phyloP scores from a whole-genome alignment of 2,113 vertebrate genomes.

The Dendropsophus ebraccatus region DNA sequence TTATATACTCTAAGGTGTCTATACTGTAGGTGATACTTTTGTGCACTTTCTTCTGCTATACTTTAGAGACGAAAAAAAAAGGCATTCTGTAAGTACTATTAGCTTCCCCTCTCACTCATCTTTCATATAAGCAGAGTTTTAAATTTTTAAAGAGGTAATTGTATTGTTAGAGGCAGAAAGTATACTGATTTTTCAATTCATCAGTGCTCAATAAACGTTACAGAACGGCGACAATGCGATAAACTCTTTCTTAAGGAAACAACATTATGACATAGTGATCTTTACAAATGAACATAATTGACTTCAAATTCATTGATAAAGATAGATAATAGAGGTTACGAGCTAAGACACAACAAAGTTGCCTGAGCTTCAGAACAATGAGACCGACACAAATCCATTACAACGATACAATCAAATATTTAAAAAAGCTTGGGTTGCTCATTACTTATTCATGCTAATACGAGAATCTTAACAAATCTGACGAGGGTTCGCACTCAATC shows the following conservation, averaged over 20 bases:
- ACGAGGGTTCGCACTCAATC: constrained; percentile 93
- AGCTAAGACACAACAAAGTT: constrained; percentile 90
- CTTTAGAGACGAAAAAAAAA: not conserved
- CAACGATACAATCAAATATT: constrained; percentile 97
- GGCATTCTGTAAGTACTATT: not conserved
- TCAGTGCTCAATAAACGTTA: constrained; percentile 49
- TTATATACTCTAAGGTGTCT: not conserved
- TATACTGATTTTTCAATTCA: constrained; percentile 54
- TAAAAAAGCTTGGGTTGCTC: constrained; percentile 86
- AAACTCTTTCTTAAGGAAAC: constrained; percentile 60
- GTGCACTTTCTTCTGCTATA: not conserved
- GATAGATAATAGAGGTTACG: constrained; percentile 83
- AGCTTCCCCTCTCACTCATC: constrained; percentile 22
- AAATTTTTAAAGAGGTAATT: constrained; percentile 58
- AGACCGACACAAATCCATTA: constrained; percentile 90
- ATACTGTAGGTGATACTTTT: not conserved
- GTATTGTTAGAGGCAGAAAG: constrained; percentile 28
- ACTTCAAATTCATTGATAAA: constrained; percentile 87
- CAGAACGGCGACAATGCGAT: not conserved
- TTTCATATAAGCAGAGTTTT: constrained; percentile 42
- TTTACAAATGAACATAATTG: constrained; percentile 79
- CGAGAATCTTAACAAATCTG: constrained; percentile 99
- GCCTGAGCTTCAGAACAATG: constrained; percentile 85
- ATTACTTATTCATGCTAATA: constrained; percentile 99
- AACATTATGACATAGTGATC: constrained; percentile 64